Evolutionary conservation across 2,888 invertebrate genomes (phyloP).

Genomic region (Macrosoma leucophasiata): DNA sequence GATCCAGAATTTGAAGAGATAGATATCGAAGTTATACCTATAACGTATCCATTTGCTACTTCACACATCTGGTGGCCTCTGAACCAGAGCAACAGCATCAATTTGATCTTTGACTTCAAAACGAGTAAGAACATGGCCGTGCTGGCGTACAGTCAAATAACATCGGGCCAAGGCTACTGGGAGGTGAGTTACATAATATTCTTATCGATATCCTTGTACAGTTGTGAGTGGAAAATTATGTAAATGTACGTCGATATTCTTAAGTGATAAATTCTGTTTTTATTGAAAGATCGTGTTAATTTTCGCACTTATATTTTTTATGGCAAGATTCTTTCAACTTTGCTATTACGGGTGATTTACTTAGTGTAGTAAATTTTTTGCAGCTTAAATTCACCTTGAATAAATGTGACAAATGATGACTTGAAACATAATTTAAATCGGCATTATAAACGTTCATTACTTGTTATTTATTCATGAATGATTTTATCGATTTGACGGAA

Average conservation of each 20-base stretch:
- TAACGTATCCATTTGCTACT: constrained; percentile 93
- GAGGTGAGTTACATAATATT: constrained; percentile 78
- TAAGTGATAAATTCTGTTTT: too few relatives aligned
- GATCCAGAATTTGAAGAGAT: constrained; percentile 89
- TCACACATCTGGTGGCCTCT: constrained; percentile 94
- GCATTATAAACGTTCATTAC: too few relatives aligned
- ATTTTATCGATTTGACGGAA: too few relatives aligned
- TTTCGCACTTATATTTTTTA: too few relatives aligned
- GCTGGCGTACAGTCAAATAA: constrained; percentile 88
- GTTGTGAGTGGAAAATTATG: too few relatives aligned
- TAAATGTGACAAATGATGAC: not conserved
- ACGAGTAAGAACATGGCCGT: constrained; percentile 89
- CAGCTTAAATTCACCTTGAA: constrained; percentile 1
- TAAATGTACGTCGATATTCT: too few relatives aligned
- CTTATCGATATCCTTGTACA: too few relatives aligned
- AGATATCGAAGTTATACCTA: constrained; percentile 90
- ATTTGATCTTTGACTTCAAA: constrained; percentile 90
- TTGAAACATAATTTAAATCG: not conserved
- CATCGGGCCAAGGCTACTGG: constrained; percentile 88
- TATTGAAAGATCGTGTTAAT: too few relatives aligned
- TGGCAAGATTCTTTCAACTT: too few relatives aligned
- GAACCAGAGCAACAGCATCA: constrained; percentile 82
- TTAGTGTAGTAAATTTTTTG: constrained; percentile 1
- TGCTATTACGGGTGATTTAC: too few relatives aligned
- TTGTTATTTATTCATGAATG: too few relatives aligned